Evolutionary conservation across 2,888 invertebrate genomes (phyloP).

Genomic region (Rhodophaea formosa): DNA sequence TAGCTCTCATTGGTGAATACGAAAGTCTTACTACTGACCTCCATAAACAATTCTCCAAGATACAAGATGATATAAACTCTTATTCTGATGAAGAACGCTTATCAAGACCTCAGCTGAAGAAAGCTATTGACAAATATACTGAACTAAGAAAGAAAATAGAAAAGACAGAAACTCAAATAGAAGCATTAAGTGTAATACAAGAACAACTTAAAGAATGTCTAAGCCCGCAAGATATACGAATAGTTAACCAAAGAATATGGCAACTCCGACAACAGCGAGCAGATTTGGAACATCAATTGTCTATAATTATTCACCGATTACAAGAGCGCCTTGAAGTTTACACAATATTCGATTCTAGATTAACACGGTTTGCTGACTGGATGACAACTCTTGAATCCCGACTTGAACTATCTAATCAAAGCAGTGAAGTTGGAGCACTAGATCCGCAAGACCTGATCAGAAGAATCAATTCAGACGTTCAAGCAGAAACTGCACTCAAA

Average conservation of each 20-base stretch:
- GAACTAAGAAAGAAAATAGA: slow-evolving; percentile 82
- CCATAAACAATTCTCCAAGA: slow-evolving; percentile 83
- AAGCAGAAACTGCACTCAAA: slow-evolving; percentile 87
- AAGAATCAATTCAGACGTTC: slow-evolving; percentile 86
- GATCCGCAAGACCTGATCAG: slow-evolving; percentile 88
- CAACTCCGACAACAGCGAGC: slow-evolving; percentile 89
- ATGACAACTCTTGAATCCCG: slow-evolving; percentile 84
- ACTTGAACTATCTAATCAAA: slow-evolving; percentile 81
- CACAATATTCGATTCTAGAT: slow-evolving; percentile 85
- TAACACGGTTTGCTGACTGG: slow-evolving; percentile 86
- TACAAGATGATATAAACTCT: slow-evolving; percentile 82
- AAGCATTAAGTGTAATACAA: slow-evolving; percentile 86
- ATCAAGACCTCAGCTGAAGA: slow-evolving; percentile 83
- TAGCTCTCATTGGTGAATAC: slow-evolving; percentile 83
- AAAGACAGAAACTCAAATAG: slow-evolving; percentile 83
- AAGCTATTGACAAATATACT: slow-evolving; percentile 83
- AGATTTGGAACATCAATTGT: slow-evolving; percentile 89
- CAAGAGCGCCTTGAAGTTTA: slow-evolving; percentile 88
- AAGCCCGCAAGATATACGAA: slow-evolving; percentile 91
- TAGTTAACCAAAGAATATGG: slow-evolving; percentile 89
- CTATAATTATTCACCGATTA: slow-evolving; percentile 85
- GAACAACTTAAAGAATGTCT: slow-evolving; percentile 92
- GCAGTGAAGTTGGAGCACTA: slow-evolving; percentile 70
- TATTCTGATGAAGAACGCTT: slow-evolving; percentile 79
- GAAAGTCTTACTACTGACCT: slow-evolving; percentile 83